A percentile compares a stretch with the other conserved stretches of the same genome.
phyloP scores from a whole-genome alignment of 2,888 invertebrate genomes.

The Lutraria lutraria region DNA sequence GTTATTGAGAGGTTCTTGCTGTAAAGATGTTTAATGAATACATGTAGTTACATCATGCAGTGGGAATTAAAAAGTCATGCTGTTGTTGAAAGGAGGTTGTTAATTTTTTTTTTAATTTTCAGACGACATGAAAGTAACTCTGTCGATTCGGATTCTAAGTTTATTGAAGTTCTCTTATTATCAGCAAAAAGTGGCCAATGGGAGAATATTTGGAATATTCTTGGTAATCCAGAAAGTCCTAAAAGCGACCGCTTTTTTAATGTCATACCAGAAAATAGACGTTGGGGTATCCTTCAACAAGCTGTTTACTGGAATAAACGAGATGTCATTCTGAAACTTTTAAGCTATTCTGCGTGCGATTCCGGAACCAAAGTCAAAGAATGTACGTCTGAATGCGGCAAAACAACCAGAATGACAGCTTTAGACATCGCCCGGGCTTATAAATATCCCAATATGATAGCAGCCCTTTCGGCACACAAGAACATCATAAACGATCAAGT shows the following conservation, averaged over 20 bases:
- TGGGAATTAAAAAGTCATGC: no score
- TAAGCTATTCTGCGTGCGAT: slow-evolving; percentile 60
- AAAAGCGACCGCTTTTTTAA: slow-evolving; percentile 60
- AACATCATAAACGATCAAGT: slow-evolving; percentile 25
- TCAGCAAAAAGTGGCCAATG: slow-evolving; percentile 66
- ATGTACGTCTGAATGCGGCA: slow-evolving; percentile 61
- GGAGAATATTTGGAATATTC: slow-evolving; percentile 59
- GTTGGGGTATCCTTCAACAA: slow-evolving; percentile 71
- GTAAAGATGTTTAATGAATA: no score
- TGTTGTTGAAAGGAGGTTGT: no score
- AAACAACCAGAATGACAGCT: slow-evolving; percentile 53
- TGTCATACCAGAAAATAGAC: slow-evolving; percentile 68
- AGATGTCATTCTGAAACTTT: slow-evolving; percentile 49
- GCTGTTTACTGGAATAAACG: slow-evolving; percentile 67
- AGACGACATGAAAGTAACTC: not conserved
- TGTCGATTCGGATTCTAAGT: slow-evolving; percentile 54
- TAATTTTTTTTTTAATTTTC: not conserved
- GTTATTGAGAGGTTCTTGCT: no score
- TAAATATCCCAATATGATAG: slow-evolving; percentile 36
- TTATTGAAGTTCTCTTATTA: slow-evolving; percentile 50
- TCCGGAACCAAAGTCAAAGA: slow-evolving; percentile 58
- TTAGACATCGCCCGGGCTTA: slow-evolving; percentile 64
- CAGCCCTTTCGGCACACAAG: slow-evolving; percentile 36
- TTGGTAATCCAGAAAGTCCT: slow-evolving; percentile 59
- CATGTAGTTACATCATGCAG: no score